These are phyloP conservation scores for Pogonocherus hispidulus DNA, from an alignment of 2,888 invertebrate genomes.

Conservation along the genomic window DNA sequence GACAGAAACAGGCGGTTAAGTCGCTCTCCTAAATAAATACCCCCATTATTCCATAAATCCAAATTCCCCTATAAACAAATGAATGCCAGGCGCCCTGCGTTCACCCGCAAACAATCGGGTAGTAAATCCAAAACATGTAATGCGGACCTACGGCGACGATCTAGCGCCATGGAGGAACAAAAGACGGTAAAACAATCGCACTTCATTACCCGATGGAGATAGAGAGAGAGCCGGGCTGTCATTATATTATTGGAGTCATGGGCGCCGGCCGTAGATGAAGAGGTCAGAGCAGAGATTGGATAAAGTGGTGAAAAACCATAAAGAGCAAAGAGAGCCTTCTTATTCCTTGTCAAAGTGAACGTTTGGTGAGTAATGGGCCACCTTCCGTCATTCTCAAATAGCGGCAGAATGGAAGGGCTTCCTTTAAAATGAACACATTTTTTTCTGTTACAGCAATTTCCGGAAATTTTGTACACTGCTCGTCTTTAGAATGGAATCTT, in stretches of 20 bases:
- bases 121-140: slow-evolving; percentile 48
- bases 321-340: neutral
- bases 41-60: slow-evolving; percentile 37
- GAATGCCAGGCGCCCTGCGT: slow-evolving; percentile 41
- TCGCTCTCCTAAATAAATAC: neutral
- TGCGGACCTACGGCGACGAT: slow-evolving; percentile 55
- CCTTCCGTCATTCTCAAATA: neutral
- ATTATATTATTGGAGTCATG: slow-evolving; percentile 7
- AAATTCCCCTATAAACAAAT: slow-evolving; percentile 48
- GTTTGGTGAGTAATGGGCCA: slow-evolving; percentile 1
- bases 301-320: slow-evolving; percentile 25
- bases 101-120: slow-evolving; percentile 49
- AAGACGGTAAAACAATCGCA: slow-evolving; percentile 53
- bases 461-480: neutral
- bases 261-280: slow-evolving; percentile 10
- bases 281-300: slow-evolving; percentile 10
- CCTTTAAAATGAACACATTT: neutral
- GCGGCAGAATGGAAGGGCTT: neutral
- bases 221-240: neutral
- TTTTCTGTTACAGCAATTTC: neutral
- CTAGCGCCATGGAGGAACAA: slow-evolving; percentile 53
- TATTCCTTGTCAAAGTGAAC: slow-evolving; percentile 1
- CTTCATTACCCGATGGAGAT: slow-evolving; percentile 47
- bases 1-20: too few relatives aligned
- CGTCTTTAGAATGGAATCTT: neutral